Evolutionary conservation across 2,797 vertebrate genomes (phyloP).

Genomic region (Mareca strepera): DNA sequence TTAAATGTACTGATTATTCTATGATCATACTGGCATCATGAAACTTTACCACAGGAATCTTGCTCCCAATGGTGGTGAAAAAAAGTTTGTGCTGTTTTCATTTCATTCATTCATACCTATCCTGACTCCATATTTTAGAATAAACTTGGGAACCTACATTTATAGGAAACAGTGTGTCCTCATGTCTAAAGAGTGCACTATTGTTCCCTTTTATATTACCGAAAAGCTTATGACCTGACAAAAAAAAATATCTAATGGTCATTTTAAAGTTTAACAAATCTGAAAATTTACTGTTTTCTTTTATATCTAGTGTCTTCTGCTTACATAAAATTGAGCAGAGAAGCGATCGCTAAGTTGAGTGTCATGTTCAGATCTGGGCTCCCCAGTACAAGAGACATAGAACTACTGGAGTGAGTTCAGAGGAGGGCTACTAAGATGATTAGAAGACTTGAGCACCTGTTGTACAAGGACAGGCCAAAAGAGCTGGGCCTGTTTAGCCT

Average conservation of each 20-base stretch:
- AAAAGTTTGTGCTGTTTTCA: rapidly evolving
- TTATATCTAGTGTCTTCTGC: neutral
- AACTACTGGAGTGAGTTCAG: too few species aligned
- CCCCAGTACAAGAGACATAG: too few species aligned
- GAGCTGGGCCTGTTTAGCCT: too few species aligned
- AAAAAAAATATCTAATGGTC: neutral
- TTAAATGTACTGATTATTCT: neutral
- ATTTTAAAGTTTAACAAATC: neutral
- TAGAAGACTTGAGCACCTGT: too few species aligned
- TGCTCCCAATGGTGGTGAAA: neutral
- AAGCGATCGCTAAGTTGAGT: neutral
- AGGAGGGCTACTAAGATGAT: too few species aligned
- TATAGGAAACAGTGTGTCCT: neutral
- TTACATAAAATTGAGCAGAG: neutral
- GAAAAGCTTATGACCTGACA: neutral
- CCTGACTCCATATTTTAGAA: neutral
- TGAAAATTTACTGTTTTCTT: neutral
- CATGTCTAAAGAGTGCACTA: neutral
- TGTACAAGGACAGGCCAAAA: too few species aligned
- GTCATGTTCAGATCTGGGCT: too few species aligned
- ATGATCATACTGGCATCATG: neutral
- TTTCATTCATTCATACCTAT: neutral
- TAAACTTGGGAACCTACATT: neutral
- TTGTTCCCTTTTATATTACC: neutral
- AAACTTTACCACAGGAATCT: neutral